These are phyloP conservation scores for Orchesella flavescens DNA, from an alignment of 2,888 invertebrate genomes.

Conservation along the genomic window DNA sequence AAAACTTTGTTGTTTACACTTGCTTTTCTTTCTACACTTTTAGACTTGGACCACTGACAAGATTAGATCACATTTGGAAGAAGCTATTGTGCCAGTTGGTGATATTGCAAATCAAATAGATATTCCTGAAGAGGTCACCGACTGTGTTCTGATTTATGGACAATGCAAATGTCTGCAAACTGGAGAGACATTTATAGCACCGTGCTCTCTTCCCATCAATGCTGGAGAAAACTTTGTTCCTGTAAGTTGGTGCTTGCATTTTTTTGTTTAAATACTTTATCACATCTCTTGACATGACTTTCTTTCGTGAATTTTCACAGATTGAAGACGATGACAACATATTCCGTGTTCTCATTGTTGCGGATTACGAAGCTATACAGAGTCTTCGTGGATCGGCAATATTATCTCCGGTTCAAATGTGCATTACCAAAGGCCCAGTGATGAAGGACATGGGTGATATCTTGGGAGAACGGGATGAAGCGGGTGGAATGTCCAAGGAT, in stretches of 20 bases:
- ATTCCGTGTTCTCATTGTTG: conserved; percentile 64
- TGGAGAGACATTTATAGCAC: conserved; percentile 78
- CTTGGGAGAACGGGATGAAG: conserved; percentile 31
- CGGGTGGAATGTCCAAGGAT: not conserved
- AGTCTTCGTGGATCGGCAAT: conserved; percentile 30
- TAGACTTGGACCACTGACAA: conserved; percentile 78
- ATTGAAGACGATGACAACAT: conserved; percentile 26
- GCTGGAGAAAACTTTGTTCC: conserved; percentile 55
- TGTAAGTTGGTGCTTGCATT: conserved; percentile 39
- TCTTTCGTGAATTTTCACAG: conserved; percentile 20
- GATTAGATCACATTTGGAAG: conserved; percentile 78
- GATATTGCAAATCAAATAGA: conserved; percentile 77
- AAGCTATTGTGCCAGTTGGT: conserved; percentile 78
- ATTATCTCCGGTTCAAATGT: conserved; percentile 42
- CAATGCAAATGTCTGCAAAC: conserved; percentile 77
- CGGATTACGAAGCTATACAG: conserved; percentile 56
- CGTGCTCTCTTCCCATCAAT: conserved; percentile 78
- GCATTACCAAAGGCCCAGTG: conserved; percentile 52
- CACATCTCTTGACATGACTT: not conserved
- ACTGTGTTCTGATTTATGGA: conserved; percentile 78
- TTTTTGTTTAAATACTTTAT: not conserved
- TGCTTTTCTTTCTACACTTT: not conserved
- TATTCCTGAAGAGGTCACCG: conserved; percentile 78
- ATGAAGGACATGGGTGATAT: conserved; percentile 58
- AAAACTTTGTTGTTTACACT: too few species aligned